Evolutionary conservation across 2,113 vertebrate species (phyloP).

Genomic region (Anarhynchus alexandrinus): DNA sequence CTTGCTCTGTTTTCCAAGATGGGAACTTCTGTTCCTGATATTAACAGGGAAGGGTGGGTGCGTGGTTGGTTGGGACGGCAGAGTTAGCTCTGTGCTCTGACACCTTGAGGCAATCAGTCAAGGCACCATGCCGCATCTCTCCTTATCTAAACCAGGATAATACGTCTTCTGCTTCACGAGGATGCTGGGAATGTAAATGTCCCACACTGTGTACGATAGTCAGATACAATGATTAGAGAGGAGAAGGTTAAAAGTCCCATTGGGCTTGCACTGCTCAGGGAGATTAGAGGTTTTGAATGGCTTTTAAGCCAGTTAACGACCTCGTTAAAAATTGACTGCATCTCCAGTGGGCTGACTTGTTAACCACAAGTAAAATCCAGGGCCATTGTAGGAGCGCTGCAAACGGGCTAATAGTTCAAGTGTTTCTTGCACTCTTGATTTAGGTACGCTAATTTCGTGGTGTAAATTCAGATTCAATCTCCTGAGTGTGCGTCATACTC

Average conservation of each 20-base stretch:
- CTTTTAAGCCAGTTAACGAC: not conserved
- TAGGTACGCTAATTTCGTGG: not conserved
- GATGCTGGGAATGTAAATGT: not conserved
- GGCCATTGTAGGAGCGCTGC: not conserved
- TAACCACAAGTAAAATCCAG: not conserved
- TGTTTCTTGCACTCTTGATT: not conserved
- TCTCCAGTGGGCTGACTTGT: not conserved
- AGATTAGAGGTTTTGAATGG: not conserved
- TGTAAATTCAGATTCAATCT: not conserved
- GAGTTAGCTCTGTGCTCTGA: fast-evolving
- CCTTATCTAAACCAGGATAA: not conserved
- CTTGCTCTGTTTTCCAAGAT: not conserved
- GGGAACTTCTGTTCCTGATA: not conserved
- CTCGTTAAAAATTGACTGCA: not conserved
- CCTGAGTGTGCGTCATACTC: not conserved
- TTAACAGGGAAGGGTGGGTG: not conserved
- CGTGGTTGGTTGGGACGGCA: fast-evolving
- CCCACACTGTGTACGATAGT: not conserved
- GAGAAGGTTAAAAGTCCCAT: not conserved
- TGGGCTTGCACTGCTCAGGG: not conserved
- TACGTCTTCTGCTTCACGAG: not conserved
- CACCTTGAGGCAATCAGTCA: not conserved
- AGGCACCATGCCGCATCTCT: not conserved
- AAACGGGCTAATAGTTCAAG: not conserved
- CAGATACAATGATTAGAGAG: not conserved